These are phyloP conservation scores for Aspidoscelis tigris DNA, from an alignment of 2,113 vertebrate species.

Conservation along the genomic window DNA sequence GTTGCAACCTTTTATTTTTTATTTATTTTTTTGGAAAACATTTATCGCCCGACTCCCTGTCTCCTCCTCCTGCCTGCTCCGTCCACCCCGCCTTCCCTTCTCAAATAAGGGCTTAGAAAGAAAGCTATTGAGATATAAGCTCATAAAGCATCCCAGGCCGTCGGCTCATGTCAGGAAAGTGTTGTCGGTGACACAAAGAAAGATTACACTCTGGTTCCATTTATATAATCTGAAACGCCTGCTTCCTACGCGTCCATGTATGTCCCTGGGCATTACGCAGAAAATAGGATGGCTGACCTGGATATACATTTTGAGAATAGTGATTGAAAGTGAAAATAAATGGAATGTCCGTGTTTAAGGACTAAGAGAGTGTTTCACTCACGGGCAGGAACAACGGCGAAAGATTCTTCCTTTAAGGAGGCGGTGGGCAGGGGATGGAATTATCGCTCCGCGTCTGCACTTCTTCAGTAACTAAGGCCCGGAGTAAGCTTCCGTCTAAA, in stretches of 20 bases:
- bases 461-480: no score
- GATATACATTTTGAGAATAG: constrained; percentile 42
- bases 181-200: constrained; percentile 25
- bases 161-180: constrained; percentile 26
- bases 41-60: constrained; percentile 16
- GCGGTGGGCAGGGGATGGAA: neutral
- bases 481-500: no score
- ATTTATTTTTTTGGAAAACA: neutral
- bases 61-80: neutral
- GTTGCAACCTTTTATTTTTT: constrained; percentile 7
- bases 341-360: constrained; percentile 52
- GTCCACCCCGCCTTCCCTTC: neutral
- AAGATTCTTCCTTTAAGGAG: neutral
- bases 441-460: no score
- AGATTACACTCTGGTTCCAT: constrained; percentile 6
- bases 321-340: constrained; percentile 63
- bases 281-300: constrained; percentile 55
- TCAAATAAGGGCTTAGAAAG: constrained; percentile 40
- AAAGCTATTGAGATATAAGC: constrained; percentile 32
- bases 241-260: constrained; percentile 19
- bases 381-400: neutral
- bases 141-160: constrained; percentile 37
- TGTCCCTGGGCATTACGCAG: constrained; percentile 47
- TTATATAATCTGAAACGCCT: constrained; percentile 32
- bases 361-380: constrained; percentile 26